Evolutionary conservation across 2,888 invertebrate genomes (phyloP), one percentile per base, ranked within the genome.

Genomic region (Anarsia innoxiella): DNA sequence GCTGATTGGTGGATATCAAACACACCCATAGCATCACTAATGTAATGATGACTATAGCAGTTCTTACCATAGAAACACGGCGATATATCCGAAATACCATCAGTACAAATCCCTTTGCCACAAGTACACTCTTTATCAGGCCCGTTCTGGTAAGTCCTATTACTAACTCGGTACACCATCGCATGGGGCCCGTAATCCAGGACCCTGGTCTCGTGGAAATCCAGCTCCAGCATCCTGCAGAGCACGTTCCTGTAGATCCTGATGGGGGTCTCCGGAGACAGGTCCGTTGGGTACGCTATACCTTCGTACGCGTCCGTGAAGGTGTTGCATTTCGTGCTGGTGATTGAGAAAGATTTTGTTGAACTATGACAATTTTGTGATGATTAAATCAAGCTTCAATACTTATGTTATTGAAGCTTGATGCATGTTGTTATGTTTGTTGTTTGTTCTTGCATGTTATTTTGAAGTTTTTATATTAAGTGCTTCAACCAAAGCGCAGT

Each of bases 241-340:
- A 95, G 90, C 0, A 93, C 88, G 50, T 90, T 89, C 14, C 94
- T 86, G 66, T 89, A 95, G 8, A 93, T 63, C 11, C 86, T 72
- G 43, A 94, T 80, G 0, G 71, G 61, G 0, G 76, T 79, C 0
- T 78, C 80, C 13, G 78, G 69, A 2, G 70, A 65, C 36, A 95
- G 55, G 31, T 88, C 74, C 1, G 86, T 71, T 0, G 93, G 92
- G 51, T 92, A 93, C 1, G 90, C 65, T 0, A 90, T 86, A 1
- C 93, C 94, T 62, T 94, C 94, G 44, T 89, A 91, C 0, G 87
- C 64, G 11, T 93, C 90, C 45, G 83, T 85, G 11, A 94, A 78
- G 2, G 86, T 78, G 60, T 93, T 92, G 66, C 94, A 94, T 26
- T 67, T 73, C 0, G 29, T 23, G 2, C 36, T 36, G 29, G 15